phyloP scores from a whole-genome alignment of 2,113 vertebrate genomes.

The Lonchura striata region DNA sequence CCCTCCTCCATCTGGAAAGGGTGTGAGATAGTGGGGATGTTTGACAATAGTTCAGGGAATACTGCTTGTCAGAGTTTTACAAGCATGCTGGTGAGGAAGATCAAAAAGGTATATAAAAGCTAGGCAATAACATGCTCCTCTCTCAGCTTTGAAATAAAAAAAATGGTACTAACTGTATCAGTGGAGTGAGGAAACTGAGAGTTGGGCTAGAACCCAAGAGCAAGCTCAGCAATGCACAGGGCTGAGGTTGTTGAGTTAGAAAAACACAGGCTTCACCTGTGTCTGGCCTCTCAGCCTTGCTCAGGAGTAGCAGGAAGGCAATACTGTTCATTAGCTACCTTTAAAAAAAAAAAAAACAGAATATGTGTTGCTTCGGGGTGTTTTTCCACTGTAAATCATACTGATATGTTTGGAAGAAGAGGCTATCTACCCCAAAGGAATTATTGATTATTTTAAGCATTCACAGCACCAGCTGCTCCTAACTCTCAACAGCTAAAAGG shows the following conservation, averaged over 20 bases:
- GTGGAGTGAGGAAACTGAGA: background rate
- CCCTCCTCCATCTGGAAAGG: too few relatives aligned
- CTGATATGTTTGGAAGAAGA: background rate
- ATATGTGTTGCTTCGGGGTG: background rate
- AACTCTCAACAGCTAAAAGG: background rate
- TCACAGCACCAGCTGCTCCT: background rate
- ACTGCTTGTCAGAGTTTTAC: background rate
- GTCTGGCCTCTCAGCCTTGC: background rate
- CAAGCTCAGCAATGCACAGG: background rate
- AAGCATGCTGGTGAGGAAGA: fast-evolving
- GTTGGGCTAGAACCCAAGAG: background rate
- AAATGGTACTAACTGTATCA: too few relatives aligned
- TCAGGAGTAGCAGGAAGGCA: background rate
- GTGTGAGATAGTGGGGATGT: background rate
- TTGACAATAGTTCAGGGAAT: background rate
- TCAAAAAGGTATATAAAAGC: background rate
- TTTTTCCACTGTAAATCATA: background rate
- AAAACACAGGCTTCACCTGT: background rate
- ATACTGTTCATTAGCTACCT: background rate
- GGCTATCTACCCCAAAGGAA: background rate
- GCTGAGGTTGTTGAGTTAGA: background rate
- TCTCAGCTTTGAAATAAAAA: background rate
- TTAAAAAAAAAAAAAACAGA: background rate
- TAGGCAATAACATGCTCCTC: background rate
- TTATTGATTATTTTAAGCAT: slow-evolving; percentile 34